phyloP scores from a whole-genome alignment of 2,113 vertebrate genomes.

The Caranx melampygus region DNA sequence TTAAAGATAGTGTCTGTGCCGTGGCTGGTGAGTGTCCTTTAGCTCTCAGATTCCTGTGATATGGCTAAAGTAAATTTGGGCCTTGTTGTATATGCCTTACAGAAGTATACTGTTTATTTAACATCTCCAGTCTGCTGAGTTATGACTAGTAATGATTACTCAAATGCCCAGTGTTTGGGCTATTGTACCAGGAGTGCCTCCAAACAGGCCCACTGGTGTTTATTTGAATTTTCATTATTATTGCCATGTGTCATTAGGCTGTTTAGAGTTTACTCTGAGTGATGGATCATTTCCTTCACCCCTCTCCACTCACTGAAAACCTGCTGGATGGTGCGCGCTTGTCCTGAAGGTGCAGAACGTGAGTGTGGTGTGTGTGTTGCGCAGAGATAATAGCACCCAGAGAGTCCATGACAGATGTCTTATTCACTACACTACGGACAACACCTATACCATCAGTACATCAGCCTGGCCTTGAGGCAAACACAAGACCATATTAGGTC shows the following conservation, averaged over 20 bases:
- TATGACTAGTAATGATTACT: slow-evolving; percentile 87
- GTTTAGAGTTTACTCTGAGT: slow-evolving; percentile 84
- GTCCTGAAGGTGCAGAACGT: slow-evolving; percentile 47
- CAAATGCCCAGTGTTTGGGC: slow-evolving; percentile 84
- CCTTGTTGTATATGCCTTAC: slow-evolving; percentile 85
- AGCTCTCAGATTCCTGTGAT: slow-evolving; percentile 83
- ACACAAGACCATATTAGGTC: neutral
- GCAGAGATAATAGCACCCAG: slow-evolving; percentile 38
- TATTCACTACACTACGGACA: slow-evolving; percentile 44
- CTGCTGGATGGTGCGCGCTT: slow-evolving; percentile 44
- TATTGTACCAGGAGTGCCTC: slow-evolving; percentile 83
- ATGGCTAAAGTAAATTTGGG: slow-evolving; percentile 85
- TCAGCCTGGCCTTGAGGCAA: neutral
- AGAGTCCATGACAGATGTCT: slow-evolving; percentile 58
- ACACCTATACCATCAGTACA: neutral
- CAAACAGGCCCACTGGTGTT: slow-evolving; percentile 84
- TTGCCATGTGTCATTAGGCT: slow-evolving; percentile 85
- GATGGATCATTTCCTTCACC: slow-evolving; percentile 84
- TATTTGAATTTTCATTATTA: slow-evolving; percentile 90
- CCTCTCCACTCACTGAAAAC: slow-evolving; percentile 51
- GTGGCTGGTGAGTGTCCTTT: slow-evolving; percentile 79
- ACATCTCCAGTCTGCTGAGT: slow-evolving; percentile 83
- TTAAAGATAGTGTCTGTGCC: slow-evolving; percentile 69
- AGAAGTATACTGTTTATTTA: slow-evolving; percentile 88
- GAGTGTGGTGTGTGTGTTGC: slow-evolving; percentile 8